phyloP scores from a whole-genome alignment of 2,797 vertebrate genomes.

The Leuciscus waleckii region DNA sequence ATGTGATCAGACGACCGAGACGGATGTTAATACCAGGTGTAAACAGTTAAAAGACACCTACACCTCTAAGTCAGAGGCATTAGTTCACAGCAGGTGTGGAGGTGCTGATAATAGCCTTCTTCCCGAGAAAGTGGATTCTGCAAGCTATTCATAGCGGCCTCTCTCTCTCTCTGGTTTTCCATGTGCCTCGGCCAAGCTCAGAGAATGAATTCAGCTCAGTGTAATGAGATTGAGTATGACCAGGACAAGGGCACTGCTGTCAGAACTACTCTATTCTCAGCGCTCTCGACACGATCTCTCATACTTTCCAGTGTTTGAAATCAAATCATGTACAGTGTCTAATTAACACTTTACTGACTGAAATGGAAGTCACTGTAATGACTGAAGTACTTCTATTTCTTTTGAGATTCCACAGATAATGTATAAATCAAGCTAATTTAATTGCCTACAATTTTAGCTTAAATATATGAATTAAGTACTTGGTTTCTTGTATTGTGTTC shows the following conservation, averaged over 20 bases:
- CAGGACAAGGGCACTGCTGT: conserved; percentile 52
- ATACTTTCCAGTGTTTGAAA: not conserved
- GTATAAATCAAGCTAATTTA: not conserved
- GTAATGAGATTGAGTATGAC: conserved; percentile 59
- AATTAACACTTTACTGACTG: not conserved
- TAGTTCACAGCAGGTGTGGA: conserved; percentile 8
- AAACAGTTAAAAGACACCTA: not conserved
- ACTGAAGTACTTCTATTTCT: not conserved
- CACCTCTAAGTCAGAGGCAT: not conserved
- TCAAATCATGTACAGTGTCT: not conserved
- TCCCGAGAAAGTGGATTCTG: conserved; percentile 69
- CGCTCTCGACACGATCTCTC: not conserved
- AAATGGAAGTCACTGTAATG: not conserved
- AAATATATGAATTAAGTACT: not conserved
- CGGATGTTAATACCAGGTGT: not conserved
- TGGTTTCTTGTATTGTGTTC: not conserved
- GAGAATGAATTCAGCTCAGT: conserved; percentile 41
- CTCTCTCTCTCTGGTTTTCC: conserved; percentile 25
- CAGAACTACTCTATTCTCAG: conserved; percentile 3
- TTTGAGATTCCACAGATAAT: not conserved
- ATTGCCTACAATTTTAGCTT: not conserved
- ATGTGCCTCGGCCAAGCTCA: conserved; percentile 48
- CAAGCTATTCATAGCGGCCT: conserved; percentile 22
- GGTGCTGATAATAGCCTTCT: conserved; percentile 61
- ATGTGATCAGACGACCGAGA: not conserved